Percentiles rank a stretch among this genome's conserved stretches.
Evolutionary conservation across 2,797 vertebrate genomes (phyloP).

Genomic region (Helicolenus hilgendorfi): DNA sequence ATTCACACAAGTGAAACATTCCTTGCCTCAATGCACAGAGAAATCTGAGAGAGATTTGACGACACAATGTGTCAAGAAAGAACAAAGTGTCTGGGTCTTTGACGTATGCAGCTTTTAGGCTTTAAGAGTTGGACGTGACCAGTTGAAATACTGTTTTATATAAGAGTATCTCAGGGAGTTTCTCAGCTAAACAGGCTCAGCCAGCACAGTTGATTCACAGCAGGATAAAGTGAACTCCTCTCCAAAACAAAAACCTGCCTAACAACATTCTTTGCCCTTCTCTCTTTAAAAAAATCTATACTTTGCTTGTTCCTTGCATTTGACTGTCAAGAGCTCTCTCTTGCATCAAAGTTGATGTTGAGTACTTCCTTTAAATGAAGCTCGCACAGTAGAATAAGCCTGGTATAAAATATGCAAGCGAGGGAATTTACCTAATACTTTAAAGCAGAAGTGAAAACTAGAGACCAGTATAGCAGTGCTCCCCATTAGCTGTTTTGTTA

Average conservation of each 20-base stretch:
- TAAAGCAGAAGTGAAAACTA: slow-evolving; percentile 34
- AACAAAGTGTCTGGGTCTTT: background rate
- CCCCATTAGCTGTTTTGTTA: background rate
- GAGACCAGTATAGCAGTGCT: background rate
- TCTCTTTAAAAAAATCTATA: background rate
- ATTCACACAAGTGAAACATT: background rate
- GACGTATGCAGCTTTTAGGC: background rate
- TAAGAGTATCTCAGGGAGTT: background rate
- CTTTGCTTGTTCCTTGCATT: background rate
- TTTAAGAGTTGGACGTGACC: background rate
- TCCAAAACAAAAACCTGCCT: slow-evolving; percentile 2
- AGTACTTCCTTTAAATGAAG: background rate
- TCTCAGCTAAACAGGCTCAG: background rate
- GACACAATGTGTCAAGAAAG: background rate
- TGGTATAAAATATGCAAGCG: background rate
- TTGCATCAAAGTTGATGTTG: background rate
- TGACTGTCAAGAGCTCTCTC: background rate
- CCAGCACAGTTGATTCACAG: background rate
- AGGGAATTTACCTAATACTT: background rate
- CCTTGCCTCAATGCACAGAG: background rate
- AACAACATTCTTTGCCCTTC: slow-evolving; percentile 19
- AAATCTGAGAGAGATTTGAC: slow-evolving; percentile 1
- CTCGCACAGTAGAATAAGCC: background rate
- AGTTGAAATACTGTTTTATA: background rate
- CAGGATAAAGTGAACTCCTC: background rate